phyloP scores from a whole-genome alignment of 2,797 vertebrate species.

The Dipus sagitta region DNA sequence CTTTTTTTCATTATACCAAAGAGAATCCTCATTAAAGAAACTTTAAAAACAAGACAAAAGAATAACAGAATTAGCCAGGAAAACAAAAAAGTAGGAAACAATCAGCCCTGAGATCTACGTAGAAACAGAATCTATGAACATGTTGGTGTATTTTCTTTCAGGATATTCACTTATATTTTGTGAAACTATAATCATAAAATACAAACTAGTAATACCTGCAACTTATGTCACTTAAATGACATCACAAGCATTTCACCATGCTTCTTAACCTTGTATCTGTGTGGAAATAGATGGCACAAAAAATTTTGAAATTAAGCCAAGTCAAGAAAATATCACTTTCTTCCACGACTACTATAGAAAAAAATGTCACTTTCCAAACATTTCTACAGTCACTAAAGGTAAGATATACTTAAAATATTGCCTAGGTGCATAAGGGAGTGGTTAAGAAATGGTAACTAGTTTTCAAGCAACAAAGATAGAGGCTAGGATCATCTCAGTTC shows the following conservation, averaged over 20 bases:
- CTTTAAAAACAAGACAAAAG: background rate
- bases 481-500: slow-evolving; percentile 28
- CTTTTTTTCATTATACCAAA: background rate
- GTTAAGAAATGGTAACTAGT: slow-evolving; percentile 61
- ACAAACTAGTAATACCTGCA: background rate
- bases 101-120: background rate
- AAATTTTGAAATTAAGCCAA: slow-evolving; percentile 47
- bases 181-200: background rate
- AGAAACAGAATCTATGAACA: slow-evolving; percentile 8
- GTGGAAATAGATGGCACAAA: background rate
- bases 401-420: slow-evolving; percentile 22
- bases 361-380: slow-evolving; percentile 48
- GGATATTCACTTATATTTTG: background rate
- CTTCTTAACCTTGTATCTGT: slow-evolving; percentile 36
- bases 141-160: background rate
- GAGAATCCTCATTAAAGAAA: slow-evolving; percentile 31
- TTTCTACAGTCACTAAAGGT: slow-evolving; percentile 9
- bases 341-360: slow-evolving; percentile 12
- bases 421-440: background rate
- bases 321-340: slow-evolving; percentile 41
- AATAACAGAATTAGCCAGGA: background rate
- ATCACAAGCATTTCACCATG: background rate
- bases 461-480: slow-evolving; percentile 49
- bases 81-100: slow-evolving; percentile 16
- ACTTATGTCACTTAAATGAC: slow-evolving; percentile 4